Evolutionary conservation across 2,888 invertebrate species (phyloP).

Genomic region (Acleris holmiana): DNA sequence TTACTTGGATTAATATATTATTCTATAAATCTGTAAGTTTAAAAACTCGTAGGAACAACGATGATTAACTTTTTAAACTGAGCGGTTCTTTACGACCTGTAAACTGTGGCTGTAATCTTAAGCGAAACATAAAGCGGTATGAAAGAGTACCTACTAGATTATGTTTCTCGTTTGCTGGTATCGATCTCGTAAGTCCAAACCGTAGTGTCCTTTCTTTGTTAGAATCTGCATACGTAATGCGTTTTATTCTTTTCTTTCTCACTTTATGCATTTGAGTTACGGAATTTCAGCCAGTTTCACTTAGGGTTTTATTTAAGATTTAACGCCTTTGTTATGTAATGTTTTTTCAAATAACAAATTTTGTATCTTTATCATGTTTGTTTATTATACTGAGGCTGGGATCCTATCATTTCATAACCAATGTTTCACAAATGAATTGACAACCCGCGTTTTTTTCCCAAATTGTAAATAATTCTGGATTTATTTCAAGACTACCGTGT

Average conservation of each 20-base stretch:
- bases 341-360: too few relatives aligned
- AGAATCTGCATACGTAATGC: slow-evolving; percentile 18
- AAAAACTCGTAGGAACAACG: neutral
- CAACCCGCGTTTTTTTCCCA: too few relatives aligned
- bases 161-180: slow-evolving; percentile 4
- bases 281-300: neutral
- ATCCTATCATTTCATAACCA: too few relatives aligned
- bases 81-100: neutral
- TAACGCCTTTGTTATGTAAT: too few relatives aligned
- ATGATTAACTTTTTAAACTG: neutral
- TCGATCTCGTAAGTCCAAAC: slow-evolving; percentile 10
- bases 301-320: too few relatives aligned
- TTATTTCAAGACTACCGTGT: too few relatives aligned
- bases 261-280: neutral
- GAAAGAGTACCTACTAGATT: neutral
- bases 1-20: neutral
- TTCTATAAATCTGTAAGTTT: neutral
- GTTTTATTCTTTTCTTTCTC: slow-evolving; percentile 17
- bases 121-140: too few relatives aligned
- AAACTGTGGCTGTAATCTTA: too few relatives aligned
- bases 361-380: too few relatives aligned
- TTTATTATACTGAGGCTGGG: too few relatives aligned
- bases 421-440: too few relatives aligned
- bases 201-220: slow-evolving; percentile 5
- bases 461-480: too few relatives aligned